These are phyloP conservation scores for Enteromius viviparus DNA, from an alignment of 2,797 vertebrate genomes.

Conservation along the genomic window DNA sequence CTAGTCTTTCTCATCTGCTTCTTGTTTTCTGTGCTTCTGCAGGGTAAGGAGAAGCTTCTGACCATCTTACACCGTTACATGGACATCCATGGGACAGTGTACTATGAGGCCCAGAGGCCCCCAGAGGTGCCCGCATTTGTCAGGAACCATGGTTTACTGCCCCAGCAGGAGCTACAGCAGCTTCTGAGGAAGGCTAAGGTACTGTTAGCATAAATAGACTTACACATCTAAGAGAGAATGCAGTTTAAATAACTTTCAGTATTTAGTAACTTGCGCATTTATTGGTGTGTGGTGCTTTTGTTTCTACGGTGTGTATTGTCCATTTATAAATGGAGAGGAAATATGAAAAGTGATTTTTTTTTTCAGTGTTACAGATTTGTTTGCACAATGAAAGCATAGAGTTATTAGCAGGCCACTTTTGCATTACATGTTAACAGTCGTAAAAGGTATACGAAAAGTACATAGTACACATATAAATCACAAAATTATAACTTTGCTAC, in stretches of 20 bases:
- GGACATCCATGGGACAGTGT: slow-evolving; percentile 96
- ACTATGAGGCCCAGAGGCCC: slow-evolving; percentile 91
- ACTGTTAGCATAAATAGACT: neutral
- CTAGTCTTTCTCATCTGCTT: neutral
- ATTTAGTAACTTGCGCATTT: neutral
- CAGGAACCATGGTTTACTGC: slow-evolving; percentile 95
- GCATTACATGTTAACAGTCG: neutral
- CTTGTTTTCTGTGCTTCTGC: slow-evolving; percentile 54
- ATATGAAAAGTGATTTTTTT: neutral
- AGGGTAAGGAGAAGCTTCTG: slow-evolving; percentile 94
- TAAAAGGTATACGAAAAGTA: neutral
- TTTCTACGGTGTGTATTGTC: neutral
- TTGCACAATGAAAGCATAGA: neutral
- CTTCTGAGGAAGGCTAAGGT: slow-evolving; percentile 94
- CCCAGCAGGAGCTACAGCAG: slow-evolving; percentile 95
- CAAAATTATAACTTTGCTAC: neutral
- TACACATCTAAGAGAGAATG: neutral
- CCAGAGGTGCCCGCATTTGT: slow-evolving; percentile 93
- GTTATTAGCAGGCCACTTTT: neutral
- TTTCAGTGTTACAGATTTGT: neutral
- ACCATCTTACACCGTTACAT: slow-evolving; percentile 90
- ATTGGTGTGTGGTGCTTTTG: neutral
- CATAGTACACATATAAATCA: neutral
- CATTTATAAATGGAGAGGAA: neutral
- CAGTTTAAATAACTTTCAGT: neutral